Base-by-base conservation (phyloP, 2,888 invertebrate genomes). In the Drosophila crucigera region DNA sequence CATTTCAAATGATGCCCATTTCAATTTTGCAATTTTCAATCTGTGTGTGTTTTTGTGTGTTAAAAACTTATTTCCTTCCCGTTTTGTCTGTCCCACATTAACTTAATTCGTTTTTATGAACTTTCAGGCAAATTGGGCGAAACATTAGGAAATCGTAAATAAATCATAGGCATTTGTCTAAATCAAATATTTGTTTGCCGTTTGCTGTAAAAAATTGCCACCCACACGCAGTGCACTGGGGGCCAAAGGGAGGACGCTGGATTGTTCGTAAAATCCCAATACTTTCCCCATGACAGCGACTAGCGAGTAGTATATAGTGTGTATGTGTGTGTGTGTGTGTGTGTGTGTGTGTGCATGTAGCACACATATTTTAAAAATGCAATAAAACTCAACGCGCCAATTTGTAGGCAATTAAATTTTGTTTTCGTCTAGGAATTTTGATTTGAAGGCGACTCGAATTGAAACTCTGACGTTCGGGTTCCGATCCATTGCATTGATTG, bases 321-420 rank as follows among this genome's bases (percentile, higher is more conserved):
- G 14, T 31, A 19, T 62, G 19, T 43, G 9, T 41, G n/a, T 25
- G 58, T 63, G 55, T 63, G 43, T 22, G 25, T 50, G 30, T 61
- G n/a, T 41, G 19, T 41, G 22, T 25, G 61, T 63, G 55, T 63
- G 35, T 22, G 16, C 60, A 25, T 54, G 31, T 59, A 28, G 14
- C 37, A 28, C 68, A 67, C 39, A 73, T 72, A 70, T 76, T 72
- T 78, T 65, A 69, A 68, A 80, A 84, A 66, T 80, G 84, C 82
- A 72, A 89, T 86, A 84, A 86, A 89, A 84, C 74, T 84, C 87
- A 84, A 68, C 80, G 82, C 87, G 89, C 89, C 88, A 89, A 86
- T 89, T 85, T 84, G 89, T 84, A 87, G 85, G 85, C 85, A 86
- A 86, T 86, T 89, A 89, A 89, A 84, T 78, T 87, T 78, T 61